phyloP scores from a whole-genome alignment of 2,888 invertebrate species.

The Steinernema hermaphroditum region DNA sequence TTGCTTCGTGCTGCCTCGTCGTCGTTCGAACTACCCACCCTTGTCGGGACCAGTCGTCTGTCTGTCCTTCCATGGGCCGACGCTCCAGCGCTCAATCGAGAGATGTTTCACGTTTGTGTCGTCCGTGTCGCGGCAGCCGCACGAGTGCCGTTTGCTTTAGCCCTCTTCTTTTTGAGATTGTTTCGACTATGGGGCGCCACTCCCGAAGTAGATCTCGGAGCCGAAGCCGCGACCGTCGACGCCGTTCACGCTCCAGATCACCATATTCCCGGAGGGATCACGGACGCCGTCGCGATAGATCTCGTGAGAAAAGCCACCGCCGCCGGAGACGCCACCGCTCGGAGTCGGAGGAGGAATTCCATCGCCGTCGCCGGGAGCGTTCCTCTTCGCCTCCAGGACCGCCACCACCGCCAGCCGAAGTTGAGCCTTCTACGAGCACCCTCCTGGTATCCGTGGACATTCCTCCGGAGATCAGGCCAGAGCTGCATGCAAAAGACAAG shows the following conservation, averaged over 20 bases:
- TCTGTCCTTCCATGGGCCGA: too few relatives aligned
- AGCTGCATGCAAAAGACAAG: background rate
- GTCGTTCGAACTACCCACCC: too few relatives aligned
- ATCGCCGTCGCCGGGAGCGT: background rate
- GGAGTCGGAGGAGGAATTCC: background rate
- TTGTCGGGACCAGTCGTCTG: too few relatives aligned
- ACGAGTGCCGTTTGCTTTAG: too few relatives aligned
- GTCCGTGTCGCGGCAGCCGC: too few relatives aligned
- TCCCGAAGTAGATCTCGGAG: slow-evolving; percentile 1
- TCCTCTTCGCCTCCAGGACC: background rate
- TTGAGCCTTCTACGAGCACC: background rate
- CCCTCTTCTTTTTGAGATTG: too few relatives aligned
- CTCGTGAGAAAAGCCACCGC: background rate
- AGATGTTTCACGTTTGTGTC: too few relatives aligned
- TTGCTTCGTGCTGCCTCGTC: too few relatives aligned
- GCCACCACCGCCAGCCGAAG: background rate
- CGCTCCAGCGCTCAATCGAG: too few relatives aligned
- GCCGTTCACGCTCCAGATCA: slow-evolving; percentile 8
- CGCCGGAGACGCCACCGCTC: background rate
- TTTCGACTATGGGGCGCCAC: background rate
- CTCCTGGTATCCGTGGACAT: background rate
- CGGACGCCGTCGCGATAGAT: background rate
- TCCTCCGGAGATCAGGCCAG: background rate
- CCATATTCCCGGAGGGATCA: background rate
- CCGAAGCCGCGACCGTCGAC: slow-evolving; percentile 23